These are phyloP conservation scores for Tolmerus cingulatus DNA, from an alignment of 2,888 invertebrate species.

Conservation along the genomic window DNA sequence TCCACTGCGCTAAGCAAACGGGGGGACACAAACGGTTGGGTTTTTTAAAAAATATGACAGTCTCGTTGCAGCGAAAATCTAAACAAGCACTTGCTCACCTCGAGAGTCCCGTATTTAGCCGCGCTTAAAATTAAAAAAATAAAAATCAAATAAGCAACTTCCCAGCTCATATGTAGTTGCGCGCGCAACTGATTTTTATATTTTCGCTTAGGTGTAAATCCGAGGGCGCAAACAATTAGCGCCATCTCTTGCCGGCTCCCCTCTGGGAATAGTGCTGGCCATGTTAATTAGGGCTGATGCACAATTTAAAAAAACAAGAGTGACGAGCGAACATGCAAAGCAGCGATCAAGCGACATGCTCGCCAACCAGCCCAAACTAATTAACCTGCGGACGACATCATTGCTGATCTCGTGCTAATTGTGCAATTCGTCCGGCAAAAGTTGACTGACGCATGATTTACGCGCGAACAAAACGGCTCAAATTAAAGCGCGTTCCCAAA, in stretches of 20 bases:
- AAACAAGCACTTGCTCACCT: slow-evolving; percentile 25
- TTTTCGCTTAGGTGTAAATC: background rate
- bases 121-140: background rate
- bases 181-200: background rate
- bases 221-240: slow-evolving; percentile 10
- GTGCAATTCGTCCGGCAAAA: background rate
- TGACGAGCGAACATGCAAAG: slow-evolving; percentile 8
- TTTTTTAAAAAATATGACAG: background rate
- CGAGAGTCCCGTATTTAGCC: slow-evolving; percentile 13
- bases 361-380: background rate
- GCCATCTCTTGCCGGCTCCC: background rate
- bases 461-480: background rate
- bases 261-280: background rate
- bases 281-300: background rate
- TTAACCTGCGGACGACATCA: slow-evolving; percentile 5
- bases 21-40: background rate
- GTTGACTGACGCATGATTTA: background rate
- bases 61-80: slow-evolving; percentile 2
- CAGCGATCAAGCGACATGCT: background rate
- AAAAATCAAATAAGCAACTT: background rate
- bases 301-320: background rate
- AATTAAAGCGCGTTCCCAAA: background rate
- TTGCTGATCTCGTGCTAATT: background rate
- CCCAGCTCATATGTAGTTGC: background rate
- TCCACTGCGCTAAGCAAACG: background rate